phyloP scores from a whole-genome alignment of 2,888 invertebrate species.

The Cheilosia scutellata region DNA sequence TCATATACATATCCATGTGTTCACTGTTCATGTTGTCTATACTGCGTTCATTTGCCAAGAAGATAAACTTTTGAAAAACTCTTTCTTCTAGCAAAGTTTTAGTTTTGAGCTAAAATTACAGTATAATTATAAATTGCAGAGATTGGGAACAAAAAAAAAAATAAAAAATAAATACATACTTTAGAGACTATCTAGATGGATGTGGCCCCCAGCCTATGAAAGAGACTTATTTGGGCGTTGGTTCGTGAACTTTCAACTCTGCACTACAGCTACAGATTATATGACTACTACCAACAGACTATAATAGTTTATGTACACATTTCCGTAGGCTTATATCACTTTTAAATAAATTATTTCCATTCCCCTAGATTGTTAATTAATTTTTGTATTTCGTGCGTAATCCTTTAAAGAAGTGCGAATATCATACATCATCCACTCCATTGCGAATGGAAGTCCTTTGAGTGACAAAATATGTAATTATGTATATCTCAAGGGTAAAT shows the following conservation, averaged over 20 bases:
- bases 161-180: too few relatives aligned
- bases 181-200: neutral
- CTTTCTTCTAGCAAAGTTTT: constrained; percentile 23
- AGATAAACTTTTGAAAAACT: constrained; percentile 46
- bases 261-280: too few relatives aligned
- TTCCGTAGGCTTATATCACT: neutral
- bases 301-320: too few relatives aligned
- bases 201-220: too few relatives aligned
- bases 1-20: too few relatives aligned
- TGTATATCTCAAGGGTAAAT: constrained; percentile 46
- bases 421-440: constrained; percentile 2
- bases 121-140: constrained; percentile 50
- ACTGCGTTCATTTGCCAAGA: constrained; percentile 36
- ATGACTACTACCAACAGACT: too few relatives aligned
- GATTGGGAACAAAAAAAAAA: neutral
- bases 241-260: too few relatives aligned
- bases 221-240: too few relatives aligned
- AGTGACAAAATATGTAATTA: constrained; percentile 53
- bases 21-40: neutral
- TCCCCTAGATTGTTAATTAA: constrained; percentile 8
- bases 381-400: constrained; percentile 9
- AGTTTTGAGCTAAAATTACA: constrained; percentile 35
- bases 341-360: neutral
- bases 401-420: constrained; percentile 15
- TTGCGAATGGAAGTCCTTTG: constrained; percentile 13